Evolutionary conservation across 2,113 vertebrate genomes (phyloP), one percentile per base, ranked within the genome.

Genomic region (Scatophagus argus): DNA sequence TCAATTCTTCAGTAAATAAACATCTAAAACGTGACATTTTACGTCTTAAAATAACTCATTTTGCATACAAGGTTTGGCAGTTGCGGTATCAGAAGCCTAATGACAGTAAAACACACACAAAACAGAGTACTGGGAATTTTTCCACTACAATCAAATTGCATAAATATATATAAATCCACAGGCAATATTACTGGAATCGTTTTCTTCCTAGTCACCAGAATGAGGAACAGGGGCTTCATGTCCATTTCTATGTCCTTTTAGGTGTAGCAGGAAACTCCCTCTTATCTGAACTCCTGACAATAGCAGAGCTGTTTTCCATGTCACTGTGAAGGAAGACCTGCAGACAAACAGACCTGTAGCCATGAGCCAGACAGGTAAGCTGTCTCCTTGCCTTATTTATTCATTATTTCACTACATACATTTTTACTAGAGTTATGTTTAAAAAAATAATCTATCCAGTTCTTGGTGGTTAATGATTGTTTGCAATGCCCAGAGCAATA

Each of bases 301-400:
- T 44, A 77, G 68, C 62, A 25, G 36, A 0, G 14, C 70, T 86
- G 83, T 77, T 77, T 64, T 39, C 4, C 73, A 38, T 74, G 54
- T 58, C 59, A 77, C 58, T 82, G 32, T 47, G 46, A 54, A 64
- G 72, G 21, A 8, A 61, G 64, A 74, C 65, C 70, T 64, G 74
- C 70, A 72, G 69, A 86, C 43, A 55, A 44, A 43, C 84, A 71
- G 60, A 49, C 38, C 77, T 41, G 62, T 1, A 77, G 77, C 65
- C 60, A 92, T 92, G 91, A 91, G 77, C 71, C 81, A 76, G 27
- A 62, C 70, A 89, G 88, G 90, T 91, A 80, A 69, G 82, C 47
- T 32, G 16, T 51, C 1, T n/a, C 1, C 51, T 63, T 34, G 21
- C n/a, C 47, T 54, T 69, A 54, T 39, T 59, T 38, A 51, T 70